Evolutionary conservation across 30 jellyfish, hydroid and myxozoan genomes (phyloP), one percentile per base, ranked within the genome.

Genomic region (Catostylus mosaicus): DNA sequence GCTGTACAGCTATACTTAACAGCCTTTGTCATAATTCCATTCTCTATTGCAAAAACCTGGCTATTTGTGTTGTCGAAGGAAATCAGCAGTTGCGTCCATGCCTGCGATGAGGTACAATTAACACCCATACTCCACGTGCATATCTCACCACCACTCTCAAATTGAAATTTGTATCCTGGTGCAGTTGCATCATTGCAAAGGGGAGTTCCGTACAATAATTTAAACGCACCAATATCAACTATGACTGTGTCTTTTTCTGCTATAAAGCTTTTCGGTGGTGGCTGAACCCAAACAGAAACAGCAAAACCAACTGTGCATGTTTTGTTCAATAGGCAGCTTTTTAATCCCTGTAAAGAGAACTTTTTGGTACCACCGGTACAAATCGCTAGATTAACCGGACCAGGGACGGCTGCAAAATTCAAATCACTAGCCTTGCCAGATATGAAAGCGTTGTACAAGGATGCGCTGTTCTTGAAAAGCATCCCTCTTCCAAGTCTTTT

Each of bases 301-400:
- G 84, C 37, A 33, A 72, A 72, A 5, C 84, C 84, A 4, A 56
- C 33, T 4, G 52, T 46, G 31, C 84, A 72, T 3, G 34, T 72
- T 23, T 50, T 30, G 3, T 37, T 46, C 23, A 23, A 24, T 31
- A 72, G 9, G 24, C 84, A 72, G 30, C 67, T 33, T 30, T 30
- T 10, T 19, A 40, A 7, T 48, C 30, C 54, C 16, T 4, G 47
- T 30, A 72, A 45, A n/a, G 57, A 22, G 57, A 72, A 45, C 10
- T 6, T 20, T 4, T 27, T 16, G 31, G 0, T 52, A 29, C 52
- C 47, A 52, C 33, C 33, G 9, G 84, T 72, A 52, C 84, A 72
- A 30, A 72, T 30, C 2, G 84, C 84, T 19, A 48, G 51, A 56
- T 46, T 72, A 11, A 72, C 56, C 32, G 84, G 71, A 30, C 84